Base-by-base conservation (phyloP, 2,797 vertebrate genomes). In the Rhynchotus rufescens region DNA sequence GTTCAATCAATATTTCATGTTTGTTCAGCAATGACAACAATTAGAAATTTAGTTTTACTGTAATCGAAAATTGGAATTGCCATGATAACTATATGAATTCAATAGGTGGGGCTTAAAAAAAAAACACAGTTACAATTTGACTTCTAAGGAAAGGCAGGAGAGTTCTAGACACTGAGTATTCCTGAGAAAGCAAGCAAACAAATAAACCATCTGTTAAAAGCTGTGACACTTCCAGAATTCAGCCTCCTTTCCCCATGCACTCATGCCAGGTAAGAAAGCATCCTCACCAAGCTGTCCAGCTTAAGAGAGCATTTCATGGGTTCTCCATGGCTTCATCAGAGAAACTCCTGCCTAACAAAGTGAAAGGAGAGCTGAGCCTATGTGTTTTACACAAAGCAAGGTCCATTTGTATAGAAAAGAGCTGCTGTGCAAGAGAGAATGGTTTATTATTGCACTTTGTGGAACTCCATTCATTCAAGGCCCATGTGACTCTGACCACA, bases 391-490 rank as follows among this genome's bases (percentile, higher is more conserved):
- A 92, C 84, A 92, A 91, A 92, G 93, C 81, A 4, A 80, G 82
- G 59, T 57, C 88, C 90, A 67, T 95, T 88, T 93, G 81, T 92
- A 11, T 54, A 91, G 84, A 90, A 84, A 91, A 42, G 84, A 94
- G 81, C 90, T 64, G 57, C 88, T 1, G 0, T 60, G 23, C 32
- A 32, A 52, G 62, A 88, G 81, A 94, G 84, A 95, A 96, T 77
- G 81, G 84, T 87, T 84, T 88, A 92, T 94, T 93, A 75, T 80
- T 90, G 86, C 66, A n/a, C 76, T 88, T 59, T 54, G 54, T 80
- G 68, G 52, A 36, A 86, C 85, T 67, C 90, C 93, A 79, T 95
- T 94, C 93, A 93, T 88, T 90, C 95, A 32, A 77, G 83, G 89
- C 89, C 86, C 91, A 84, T 40, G 95, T 95, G 95, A 94, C 32